phyloP scores from a whole-genome alignment of 1,140 invertebrate species.

The Microplitis mediator region DNA sequence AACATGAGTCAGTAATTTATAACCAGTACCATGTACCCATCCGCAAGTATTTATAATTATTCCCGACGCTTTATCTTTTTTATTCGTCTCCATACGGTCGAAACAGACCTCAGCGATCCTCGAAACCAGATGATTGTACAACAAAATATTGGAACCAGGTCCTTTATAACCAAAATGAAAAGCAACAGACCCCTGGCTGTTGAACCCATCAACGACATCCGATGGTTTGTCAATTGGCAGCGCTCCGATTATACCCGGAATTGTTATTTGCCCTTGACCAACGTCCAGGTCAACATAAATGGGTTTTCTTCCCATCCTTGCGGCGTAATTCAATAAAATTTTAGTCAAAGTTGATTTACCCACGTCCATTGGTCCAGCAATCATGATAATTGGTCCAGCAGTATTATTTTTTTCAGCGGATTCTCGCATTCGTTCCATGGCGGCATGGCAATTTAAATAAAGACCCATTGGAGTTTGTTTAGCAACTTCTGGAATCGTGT shows the following conservation, averaged over 20 bases:
- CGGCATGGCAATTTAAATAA: constrained; percentile 94
- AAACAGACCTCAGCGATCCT: constrained; percentile 86
- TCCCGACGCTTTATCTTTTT: constrained; percentile 88
- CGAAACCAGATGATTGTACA: constrained; percentile 87
- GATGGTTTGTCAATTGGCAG: constrained; percentile 89
- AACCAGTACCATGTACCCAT: constrained; percentile 92
- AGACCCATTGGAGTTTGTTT: constrained; percentile 97
- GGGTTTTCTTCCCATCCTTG: constrained; percentile 81
- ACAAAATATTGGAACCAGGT: constrained; percentile 77
- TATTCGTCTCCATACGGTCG: constrained; percentile 83
- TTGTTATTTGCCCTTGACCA: constrained; percentile 90
- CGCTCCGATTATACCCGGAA: constrained; percentile 91
- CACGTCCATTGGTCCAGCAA: constrained; percentile 94
- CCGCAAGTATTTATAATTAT: constrained; percentile 98
- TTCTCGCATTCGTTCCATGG: constrained; percentile 86
- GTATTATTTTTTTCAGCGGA: constrained; percentile 74
- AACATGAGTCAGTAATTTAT: constrained; percentile 81
- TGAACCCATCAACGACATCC: constrained; percentile 91
- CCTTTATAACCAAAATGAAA: constrained; percentile 93
- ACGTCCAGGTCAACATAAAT: constrained; percentile 97
- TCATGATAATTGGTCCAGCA: constrained; percentile 80
- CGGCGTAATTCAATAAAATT: constrained; percentile 93
- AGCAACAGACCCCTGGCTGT: constrained; percentile 87
- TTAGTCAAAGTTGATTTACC: constrained; percentile 93
- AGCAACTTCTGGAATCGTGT: constrained; percentile 91